Base-by-base conservation (phyloP, 2,888 invertebrate genomes). In the Fragum sueziense region DNA sequence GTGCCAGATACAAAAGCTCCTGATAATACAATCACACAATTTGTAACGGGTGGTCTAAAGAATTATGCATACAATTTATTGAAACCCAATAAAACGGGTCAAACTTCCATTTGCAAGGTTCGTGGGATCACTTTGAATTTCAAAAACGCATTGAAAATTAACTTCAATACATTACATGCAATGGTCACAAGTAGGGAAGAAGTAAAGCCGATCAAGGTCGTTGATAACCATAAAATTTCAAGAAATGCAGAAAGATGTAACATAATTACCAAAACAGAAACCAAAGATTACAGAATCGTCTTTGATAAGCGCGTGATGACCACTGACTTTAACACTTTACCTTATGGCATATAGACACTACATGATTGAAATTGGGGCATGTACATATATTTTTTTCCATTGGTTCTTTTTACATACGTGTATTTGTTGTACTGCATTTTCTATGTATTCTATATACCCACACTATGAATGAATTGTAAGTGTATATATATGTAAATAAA, bases 41-140 rank as follows among this genome's bases (percentile, higher is more conserved):
- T 79, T 74, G 79, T 79, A 11, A 79, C 69, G 11, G 76, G 76
- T 17, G 76, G 79, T 3, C 79, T 73, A 20, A 82, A 79, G 54
- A 79, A 76, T 65, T 79, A 82, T 47, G 76, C 82, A 20, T 79
- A 79, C 33, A 61, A 62, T n/a, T 54, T 82, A 61, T 41, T 31
- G 20, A 57, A 68, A 37, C 33, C 47, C 0, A 69, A 73, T 17
- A 71, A 70, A 54, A 62, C 74, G 2, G 82, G 77, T 11, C 59
- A 71, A 54, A 17, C 37, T 27, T 67, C 79, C 6, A 47, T 57
- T 61, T 79, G 79, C 69, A 79, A 79, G 61, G 69, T 79, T 11
- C 54, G 69, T 54, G 79, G 75, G 11, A 79, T 74, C n/a, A 74
- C 74, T 27, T 68, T 74, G 22, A 78, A 70, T 61, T 80, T 74